Evolutionary conservation across 2,113 vertebrate genomes (phyloP).

Genomic region (Saguinus midas): DNA sequence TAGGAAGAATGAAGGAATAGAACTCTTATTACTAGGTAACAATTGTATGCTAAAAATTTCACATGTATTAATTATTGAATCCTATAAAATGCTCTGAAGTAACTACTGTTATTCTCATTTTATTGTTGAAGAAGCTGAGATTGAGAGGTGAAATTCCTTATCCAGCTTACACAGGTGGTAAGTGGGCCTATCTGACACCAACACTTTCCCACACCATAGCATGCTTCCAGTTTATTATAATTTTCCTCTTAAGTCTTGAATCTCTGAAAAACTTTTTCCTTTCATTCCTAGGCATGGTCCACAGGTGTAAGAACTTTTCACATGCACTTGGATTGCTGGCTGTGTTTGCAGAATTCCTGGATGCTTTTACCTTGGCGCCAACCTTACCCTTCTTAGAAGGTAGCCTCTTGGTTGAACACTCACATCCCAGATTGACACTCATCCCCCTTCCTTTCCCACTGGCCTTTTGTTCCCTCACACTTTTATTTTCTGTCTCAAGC

Average conservation of each 20-base stretch:
- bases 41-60: not conserved
- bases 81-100: not conserved
- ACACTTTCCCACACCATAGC: not conserved
- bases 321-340: not conserved
- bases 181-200: not conserved
- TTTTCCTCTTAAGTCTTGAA: not conserved
- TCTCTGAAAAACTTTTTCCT: not conserved
- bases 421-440: not conserved
- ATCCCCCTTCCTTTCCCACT: not conserved
- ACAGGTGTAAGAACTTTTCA: not conserved
- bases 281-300: not conserved
- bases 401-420: not conserved
- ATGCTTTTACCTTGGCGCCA: not conserved
- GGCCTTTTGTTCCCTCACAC: not conserved
- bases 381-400: not conserved
- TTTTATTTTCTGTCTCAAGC: not conserved
- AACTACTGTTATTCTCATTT: not conserved
- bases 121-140: not conserved
- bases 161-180: not conserved
- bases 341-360: not conserved
- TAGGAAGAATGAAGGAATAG: not conserved
- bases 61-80: not conserved
- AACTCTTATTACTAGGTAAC: not conserved
- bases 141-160: not conserved
- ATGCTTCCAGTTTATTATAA: not conserved